Percentiles rank a stretch among this genome's conserved stretches.
These are phyloP conservation scores for Pararge aegeria DNA, from an alignment of 1,140 invertebrate species.

Conservation along the genomic window DNA sequence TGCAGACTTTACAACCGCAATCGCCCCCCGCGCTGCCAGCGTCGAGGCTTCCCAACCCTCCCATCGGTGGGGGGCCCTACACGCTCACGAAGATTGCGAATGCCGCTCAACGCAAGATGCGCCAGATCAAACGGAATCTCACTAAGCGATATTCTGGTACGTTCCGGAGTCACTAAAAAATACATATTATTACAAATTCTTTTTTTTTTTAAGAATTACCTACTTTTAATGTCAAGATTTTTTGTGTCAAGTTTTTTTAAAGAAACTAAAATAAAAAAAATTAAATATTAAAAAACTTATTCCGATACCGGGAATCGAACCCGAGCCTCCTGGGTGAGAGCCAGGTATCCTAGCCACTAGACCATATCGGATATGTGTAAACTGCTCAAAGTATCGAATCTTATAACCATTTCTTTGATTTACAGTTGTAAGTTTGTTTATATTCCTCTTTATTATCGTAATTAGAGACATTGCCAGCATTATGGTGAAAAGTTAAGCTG, in stretches of 20 bases:
- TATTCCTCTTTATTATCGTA: too few species aligned
- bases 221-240: too few species aligned
- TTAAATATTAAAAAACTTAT: conserved; percentile 28
- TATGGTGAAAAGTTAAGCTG: too few species aligned
- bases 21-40: conserved; percentile 75
- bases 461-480: too few species aligned
- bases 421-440: too few species aligned
- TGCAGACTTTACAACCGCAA: conserved; percentile 43
- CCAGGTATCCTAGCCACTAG: conserved; percentile 64
- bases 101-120: conserved; percentile 78
- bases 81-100: conserved; percentile 82
- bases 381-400: background rate
- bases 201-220: too few species aligned
- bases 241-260: background rate
- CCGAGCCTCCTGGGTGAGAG: conserved; percentile 55
- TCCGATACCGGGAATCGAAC: conserved; percentile 69
- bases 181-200: too few species aligned
- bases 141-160: conserved; percentile 76
- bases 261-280: conserved; percentile 12
- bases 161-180: conserved; percentile 10
- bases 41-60: conserved; percentile 81
- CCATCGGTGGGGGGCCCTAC: conserved; percentile 76
- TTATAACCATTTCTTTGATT: background rate
- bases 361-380: conserved; percentile 54
- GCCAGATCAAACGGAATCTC: conserved; percentile 72